These are phyloP conservation scores for Drosophila lacteicornis DNA, from an alignment of 1,140 invertebrate genomes.

Conservation along the genomic window DNA sequence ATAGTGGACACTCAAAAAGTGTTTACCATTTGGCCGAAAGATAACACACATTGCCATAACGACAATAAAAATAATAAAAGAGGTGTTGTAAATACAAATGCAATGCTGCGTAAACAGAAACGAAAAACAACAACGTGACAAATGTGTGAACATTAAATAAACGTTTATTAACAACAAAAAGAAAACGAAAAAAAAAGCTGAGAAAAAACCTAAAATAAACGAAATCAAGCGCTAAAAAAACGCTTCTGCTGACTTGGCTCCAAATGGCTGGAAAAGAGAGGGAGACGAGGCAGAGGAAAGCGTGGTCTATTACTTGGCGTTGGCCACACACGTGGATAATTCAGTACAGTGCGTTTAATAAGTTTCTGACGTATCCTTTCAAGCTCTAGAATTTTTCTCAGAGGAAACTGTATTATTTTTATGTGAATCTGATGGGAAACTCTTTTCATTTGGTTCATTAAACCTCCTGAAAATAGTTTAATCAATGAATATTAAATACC, in stretches of 20 bases:
- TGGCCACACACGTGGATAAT: constrained; percentile 56
- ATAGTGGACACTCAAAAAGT: constrained; percentile 62
- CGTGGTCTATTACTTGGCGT: constrained; percentile 29
- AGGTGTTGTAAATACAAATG: constrained; percentile 60
- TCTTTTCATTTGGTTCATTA: neutral
- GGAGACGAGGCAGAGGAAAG: constrained; percentile 13
- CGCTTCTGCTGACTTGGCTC: constrained; percentile 53
- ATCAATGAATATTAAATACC: neutral
- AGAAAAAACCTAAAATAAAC: constrained; percentile 46
- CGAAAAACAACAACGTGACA: constrained; percentile 75
- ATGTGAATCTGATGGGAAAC: too few relatives aligned
- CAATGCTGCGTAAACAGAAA: constrained; percentile 55
- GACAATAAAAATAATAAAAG: constrained; percentile 40
- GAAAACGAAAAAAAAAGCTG: constrained; percentile 20
- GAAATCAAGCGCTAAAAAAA: constrained; percentile 29
- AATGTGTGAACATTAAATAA: constrained; percentile 82
- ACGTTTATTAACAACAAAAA: constrained; percentile 57
- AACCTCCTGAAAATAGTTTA: neutral
- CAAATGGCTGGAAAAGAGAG: constrained; percentile 20
- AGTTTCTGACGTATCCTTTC: neutral
- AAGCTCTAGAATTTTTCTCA: too few relatives aligned
- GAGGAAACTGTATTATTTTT: neutral
- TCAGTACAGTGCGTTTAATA: constrained; percentile 23
- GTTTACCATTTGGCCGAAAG: constrained; percentile 65
- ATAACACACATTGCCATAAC: constrained; percentile 51